Percentiles rank a stretch among this genome's conserved stretches.
Conservation (phyloP, 92 coral and sea anemone species). For the Phenganax stokvisi region DNA sequence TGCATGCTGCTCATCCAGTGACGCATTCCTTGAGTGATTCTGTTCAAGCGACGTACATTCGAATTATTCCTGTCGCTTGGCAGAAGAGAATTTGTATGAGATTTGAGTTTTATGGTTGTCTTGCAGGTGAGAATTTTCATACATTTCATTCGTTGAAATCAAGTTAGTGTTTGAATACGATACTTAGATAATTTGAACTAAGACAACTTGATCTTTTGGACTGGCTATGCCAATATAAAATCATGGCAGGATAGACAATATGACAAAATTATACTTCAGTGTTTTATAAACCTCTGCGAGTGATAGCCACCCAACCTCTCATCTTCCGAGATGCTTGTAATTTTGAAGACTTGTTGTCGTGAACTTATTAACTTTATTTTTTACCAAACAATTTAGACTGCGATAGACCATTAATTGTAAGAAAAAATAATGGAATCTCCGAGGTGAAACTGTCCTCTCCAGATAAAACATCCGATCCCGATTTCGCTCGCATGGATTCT, state of each 20-base stretch:
- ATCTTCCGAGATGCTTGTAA: neutral
- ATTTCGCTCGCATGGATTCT: constrained; percentile 26
- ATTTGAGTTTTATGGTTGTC: constrained; percentile 16
- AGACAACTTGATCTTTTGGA: too few relatives aligned
- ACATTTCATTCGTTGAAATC: neutral
- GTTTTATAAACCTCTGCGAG: neutral
- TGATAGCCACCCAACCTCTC: neutral
- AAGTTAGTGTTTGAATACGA: neutral
- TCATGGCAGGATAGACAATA: too few relatives aligned
- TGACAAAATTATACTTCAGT: neutral
- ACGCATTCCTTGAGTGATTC: constrained; percentile 25
- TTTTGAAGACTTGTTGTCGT: neutral
- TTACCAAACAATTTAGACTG: constrained; percentile 1
- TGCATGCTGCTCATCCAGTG: constrained; percentile 41
- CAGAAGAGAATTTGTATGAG: constrained; percentile 43
- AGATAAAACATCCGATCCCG: constrained; percentile 6
- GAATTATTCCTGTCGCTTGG: constrained; percentile 44
- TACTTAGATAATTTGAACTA: too few relatives aligned
- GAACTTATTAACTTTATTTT: too few relatives aligned
- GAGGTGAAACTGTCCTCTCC: constrained; percentile 9
- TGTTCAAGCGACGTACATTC: constrained; percentile 30
- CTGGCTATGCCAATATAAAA: too few relatives aligned
- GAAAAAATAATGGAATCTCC: too few relatives aligned
- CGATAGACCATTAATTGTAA: constrained; percentile 8
- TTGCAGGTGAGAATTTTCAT: constrained; percentile 4